Evolutionary conservation across 2,888 invertebrate species (phyloP), one percentile per base, ranked within the genome.

Genomic region (Trachelus troglodyta): DNA sequence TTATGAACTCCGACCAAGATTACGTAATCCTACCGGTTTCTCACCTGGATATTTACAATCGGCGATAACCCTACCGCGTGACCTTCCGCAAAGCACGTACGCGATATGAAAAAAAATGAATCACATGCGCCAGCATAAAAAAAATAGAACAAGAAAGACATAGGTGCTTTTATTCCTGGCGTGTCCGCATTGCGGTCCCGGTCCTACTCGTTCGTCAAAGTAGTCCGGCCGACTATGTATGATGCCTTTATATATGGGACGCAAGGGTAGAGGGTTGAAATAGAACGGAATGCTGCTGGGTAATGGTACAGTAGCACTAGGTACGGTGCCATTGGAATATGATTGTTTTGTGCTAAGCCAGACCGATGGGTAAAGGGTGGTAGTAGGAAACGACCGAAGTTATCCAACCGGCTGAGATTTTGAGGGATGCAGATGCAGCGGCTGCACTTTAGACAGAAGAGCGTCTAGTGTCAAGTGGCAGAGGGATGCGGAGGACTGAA

Each of bases 401-500:
- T 56, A 56, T 56, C 23, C 31, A 11, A 71, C 31, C 71, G 31
- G 74, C 37, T 12, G 69, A 71, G 69, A 76, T 69, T 81, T 78
- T 75, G 81, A 80, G 75, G 75, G 79, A 80, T 80, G 81, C 77
- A 79, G 80, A 79, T 79, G 79, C 77, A 73, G 80, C 79, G 73
- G 76, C 75, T 69, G 69, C 75, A 68, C 85, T 86, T 87, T 88
- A 86, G 87, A 87, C 83, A 85, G 84, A 86, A 86, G 88, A 84
- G 83, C 84, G 86, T 88, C 88, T 88, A 87, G 87, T 86, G 88
- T 87, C 85, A 83, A 88, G 88, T 87, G 86, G 86, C 75, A 80
- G 80, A 79, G 77, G 69, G 76, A 75, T 75, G 37, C 37, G 69
- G 79, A 77, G 80, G 79, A 79, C 77, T 80, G 78, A 34, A 76